Conservation (phyloP, 2,797 vertebrate genomes). For the Peromyscus attwateri region DNA sequence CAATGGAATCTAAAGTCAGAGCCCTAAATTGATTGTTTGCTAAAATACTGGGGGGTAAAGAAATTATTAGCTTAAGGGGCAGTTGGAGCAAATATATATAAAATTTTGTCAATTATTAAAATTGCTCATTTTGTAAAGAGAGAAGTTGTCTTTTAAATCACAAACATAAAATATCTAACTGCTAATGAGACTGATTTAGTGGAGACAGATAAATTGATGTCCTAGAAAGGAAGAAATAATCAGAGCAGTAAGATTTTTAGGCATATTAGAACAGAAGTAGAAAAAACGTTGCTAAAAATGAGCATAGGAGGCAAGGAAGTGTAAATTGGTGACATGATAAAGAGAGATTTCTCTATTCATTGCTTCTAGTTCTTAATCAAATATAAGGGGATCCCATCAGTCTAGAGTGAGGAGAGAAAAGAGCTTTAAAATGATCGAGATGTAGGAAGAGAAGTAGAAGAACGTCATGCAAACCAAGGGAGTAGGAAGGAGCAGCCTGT, state of each 20-base stretch:
- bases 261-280: constrained; percentile 13
- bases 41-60: constrained; percentile 24
- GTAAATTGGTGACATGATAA: not conserved
- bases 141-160: constrained; percentile 36
- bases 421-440: not conserved
- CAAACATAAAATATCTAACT: constrained; percentile 37
- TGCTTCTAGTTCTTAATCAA: constrained; percentile 50
- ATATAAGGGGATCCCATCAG: constrained; percentile 7
- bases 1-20: constrained; percentile 50
- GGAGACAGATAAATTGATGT: not conserved
- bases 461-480: constrained; percentile 46
- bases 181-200: constrained; percentile 44
- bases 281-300: constrained; percentile 14
- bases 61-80: not conserved
- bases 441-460: not conserved
- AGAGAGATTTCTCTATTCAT: not conserved
- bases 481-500: not conserved
- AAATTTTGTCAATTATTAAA: not conserved
- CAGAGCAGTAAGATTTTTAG: not conserved
- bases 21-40: constrained; percentile 45
- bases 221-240: constrained; percentile 54
- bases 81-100: not conserved
- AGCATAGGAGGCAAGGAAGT: constrained; percentile 31
- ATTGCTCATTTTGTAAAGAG: not conserved
- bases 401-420: not conserved